Evolutionary conservation across 2,797 vertebrate species (phyloP).

Genomic region (Heteromormyrus szaboi): DNA sequence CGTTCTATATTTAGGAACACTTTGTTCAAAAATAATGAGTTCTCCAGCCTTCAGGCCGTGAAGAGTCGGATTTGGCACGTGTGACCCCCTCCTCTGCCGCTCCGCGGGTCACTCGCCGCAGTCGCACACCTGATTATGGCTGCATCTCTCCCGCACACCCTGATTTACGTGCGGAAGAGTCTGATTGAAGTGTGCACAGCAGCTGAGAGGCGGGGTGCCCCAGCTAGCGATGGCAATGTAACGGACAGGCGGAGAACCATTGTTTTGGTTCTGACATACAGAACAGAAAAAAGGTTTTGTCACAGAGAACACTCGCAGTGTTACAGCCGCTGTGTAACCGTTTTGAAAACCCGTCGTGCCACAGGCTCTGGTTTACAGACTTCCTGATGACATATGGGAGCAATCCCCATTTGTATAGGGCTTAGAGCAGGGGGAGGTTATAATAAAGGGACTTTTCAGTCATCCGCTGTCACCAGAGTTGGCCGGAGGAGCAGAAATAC

Average conservation of each 20-base stretch:
- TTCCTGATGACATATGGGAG: constrained; percentile 8
- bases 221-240: neutral
- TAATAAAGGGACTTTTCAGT: neutral
- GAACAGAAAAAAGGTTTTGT: neutral
- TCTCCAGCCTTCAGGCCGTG: neutral
- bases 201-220: neutral
- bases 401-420: neutral
- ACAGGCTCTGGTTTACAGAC: neutral
- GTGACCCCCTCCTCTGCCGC: neutral
- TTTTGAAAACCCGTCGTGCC: neutral
- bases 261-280: neutral
- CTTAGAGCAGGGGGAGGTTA: neutral
- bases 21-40: neutral
- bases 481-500: neutral
- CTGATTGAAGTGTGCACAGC: neutral
- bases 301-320: neutral
- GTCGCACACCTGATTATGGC: neutral
- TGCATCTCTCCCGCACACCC: neutral
- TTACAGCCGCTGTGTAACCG: neutral
- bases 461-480: neutral
- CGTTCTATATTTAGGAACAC: neutral
- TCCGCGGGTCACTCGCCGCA: neutral
- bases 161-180: neutral
- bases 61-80: neutral
- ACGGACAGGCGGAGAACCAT: neutral